These are phyloP conservation scores for Phalacrocorax aristotelis DNA, from an alignment of 2,113 vertebrate genomes.

Conservation along the genomic window DNA sequence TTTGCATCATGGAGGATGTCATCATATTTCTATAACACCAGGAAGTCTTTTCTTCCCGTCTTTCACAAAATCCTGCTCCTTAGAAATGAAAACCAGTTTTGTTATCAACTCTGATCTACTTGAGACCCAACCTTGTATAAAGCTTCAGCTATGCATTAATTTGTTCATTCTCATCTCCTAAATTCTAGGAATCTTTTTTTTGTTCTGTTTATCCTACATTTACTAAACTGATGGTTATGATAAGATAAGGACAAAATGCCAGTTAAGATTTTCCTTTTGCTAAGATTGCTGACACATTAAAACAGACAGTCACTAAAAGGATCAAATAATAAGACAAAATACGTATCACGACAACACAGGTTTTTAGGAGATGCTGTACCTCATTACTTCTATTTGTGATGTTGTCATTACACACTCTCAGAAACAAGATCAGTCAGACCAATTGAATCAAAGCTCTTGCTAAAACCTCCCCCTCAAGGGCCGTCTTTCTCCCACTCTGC, in stretches of 20 bases:
- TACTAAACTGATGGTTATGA: background rate
- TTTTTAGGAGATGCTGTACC: background rate
- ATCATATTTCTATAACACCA: background rate
- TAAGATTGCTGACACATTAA: background rate
- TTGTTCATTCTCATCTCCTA: background rate
- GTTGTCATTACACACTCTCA: background rate
- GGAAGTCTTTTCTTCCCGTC: background rate
- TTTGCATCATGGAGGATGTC: background rate
- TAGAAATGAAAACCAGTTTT: background rate
- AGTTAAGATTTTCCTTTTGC: background rate
- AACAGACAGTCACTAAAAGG: background rate
- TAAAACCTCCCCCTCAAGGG: background rate
- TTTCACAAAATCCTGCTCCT: background rate
- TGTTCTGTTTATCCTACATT: background rate
- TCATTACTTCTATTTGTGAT: background rate
- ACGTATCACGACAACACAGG: background rate
- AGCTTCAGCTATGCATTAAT: background rate
- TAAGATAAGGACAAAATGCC: background rate
- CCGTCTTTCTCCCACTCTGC: background rate
- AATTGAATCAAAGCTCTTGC: background rate
- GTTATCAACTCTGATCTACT: background rate
- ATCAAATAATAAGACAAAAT: background rate
- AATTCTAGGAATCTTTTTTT: background rate
- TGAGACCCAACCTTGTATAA: background rate
- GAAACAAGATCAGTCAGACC: background rate